Evolutionary conservation across 2,888 invertebrate genomes (phyloP), one percentile per base, ranked within the genome.

Genomic region (Orthosia incerta): DNA sequence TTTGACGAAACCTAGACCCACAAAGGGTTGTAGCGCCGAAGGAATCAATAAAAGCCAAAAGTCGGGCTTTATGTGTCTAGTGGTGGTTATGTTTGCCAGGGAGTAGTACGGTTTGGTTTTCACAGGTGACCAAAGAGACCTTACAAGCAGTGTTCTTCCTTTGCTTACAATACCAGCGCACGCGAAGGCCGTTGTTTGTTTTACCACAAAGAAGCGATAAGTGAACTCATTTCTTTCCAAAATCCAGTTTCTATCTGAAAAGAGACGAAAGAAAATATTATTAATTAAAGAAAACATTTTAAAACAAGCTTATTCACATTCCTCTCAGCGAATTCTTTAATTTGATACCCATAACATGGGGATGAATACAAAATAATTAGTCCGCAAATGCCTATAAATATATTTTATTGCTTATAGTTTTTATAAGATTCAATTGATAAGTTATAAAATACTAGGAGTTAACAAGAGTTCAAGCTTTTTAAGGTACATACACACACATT

Each of bases 201-300:
- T 82, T 81, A 45, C 81, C n/a, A n/a, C n/a, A n/a, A n/a, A n/a
- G n/a, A n/a, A 82, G 31, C 82, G 63, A 62, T 60, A 82, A 31
- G 66, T 48, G 59, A 51, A 81, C 0, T 78, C 82, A 15, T 55
- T 57, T 4, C 55, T 59, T 56, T 62, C 60, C 13, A 69, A 23
- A 31, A n/a, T 48, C 62, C 62, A 81, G 39, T 65, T 81, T 20
- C 13, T 69, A 0, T 12, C 77, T 81, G 62, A n/a, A 77, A 80
- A 31, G 9, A 59, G 26, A 26, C n/a, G 4, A 16, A 26, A 20
- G 55, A 7, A 0, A 18, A 5, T 46, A 26, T 3, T 26, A 45
- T 7, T 26, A 26, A 26, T 26, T 26, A 26, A 26, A 26, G 3
- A 26, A 26, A 26, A 26, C 26, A 2, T 2, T 26, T 26, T 26